A percentile compares a stretch with the other conserved stretches of the same genome.
Conservation (phyloP, 2,888 invertebrate genomes). For the Cylloceria caligata region DNA sequence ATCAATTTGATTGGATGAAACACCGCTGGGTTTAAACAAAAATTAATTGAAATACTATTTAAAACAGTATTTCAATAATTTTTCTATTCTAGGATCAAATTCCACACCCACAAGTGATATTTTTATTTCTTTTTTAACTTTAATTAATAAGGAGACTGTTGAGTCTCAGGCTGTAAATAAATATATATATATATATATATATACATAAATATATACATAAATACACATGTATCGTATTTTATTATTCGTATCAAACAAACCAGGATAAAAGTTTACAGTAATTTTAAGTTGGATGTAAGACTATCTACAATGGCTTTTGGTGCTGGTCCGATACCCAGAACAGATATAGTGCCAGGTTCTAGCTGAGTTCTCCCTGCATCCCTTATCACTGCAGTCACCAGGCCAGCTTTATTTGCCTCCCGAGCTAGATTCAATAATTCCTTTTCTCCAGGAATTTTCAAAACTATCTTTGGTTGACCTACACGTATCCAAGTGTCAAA, state of each 20-base stretch:
- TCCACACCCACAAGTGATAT: conserved; percentile 33
- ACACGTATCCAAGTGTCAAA: conserved; percentile 88
- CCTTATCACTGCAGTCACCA: conserved; percentile 85
- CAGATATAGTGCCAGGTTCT: conserved; percentile 88
- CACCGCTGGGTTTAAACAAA: too few species aligned
- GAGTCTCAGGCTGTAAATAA: conserved; percentile 36
- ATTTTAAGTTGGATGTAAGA: conserved; percentile 88
- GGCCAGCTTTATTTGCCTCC: conserved; percentile 85
- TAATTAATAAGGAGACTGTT: conserved; percentile 49
- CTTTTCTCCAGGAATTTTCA: conserved; percentile 86
- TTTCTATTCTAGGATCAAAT: conserved; percentile 7
- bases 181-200: conserved; percentile 27
- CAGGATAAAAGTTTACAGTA: conserved; percentile 84
- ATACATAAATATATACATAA: conserved; percentile 32
- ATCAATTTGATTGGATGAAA: neutral
- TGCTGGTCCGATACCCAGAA: conserved; percentile 91
- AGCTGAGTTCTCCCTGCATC: conserved; percentile 92
- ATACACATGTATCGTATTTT: conserved; percentile 27
- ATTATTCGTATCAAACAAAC: conserved; percentile 20
- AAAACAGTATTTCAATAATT: neutral
- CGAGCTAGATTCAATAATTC: conserved; percentile 85
- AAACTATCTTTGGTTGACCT: conserved; percentile 92
- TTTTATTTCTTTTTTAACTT: conserved; percentile 54
- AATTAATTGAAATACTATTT: neutral
- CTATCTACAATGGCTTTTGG: conserved; percentile 86